A percentile compares a stretch with the other conserved stretches of the same genome.
Conservation (phyloP, 1,140 invertebrate species). For the Lepidurus apus region DNA sequence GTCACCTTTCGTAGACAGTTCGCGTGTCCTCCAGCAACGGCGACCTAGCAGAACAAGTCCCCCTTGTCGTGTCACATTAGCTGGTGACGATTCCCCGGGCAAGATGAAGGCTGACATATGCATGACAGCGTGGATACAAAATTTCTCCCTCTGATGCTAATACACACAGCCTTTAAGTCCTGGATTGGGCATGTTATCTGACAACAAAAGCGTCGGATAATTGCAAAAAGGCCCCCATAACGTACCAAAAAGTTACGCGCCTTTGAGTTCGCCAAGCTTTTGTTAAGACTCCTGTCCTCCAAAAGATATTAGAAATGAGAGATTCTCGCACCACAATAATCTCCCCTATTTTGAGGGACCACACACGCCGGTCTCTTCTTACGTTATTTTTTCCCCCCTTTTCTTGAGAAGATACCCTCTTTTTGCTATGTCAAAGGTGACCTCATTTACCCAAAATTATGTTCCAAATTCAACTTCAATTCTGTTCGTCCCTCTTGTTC, state of each 20-base stretch:
- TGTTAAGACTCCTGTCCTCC: too few relatives aligned
- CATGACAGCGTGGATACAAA: conserved; percentile 4
- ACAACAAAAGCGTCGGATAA: not conserved
- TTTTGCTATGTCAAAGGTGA: not conserved
- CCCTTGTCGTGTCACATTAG: conserved; percentile 14
- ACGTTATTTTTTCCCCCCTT: not conserved
- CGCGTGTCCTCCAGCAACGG: not conserved
- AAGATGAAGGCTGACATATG: conserved; percentile 15
- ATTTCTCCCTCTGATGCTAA: not conserved
- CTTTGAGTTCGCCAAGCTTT: too few relatives aligned
- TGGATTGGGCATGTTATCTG: conserved; percentile 10
- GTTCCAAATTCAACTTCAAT: not conserved
- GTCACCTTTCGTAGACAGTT: not conserved
- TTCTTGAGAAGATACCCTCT: not conserved
- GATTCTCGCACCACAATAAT: too few relatives aligned
- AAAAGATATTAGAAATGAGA: too few relatives aligned
- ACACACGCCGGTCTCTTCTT: not conserved
- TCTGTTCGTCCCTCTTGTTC: not conserved
- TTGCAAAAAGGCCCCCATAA: not conserved
- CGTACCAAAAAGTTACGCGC: too few relatives aligned
- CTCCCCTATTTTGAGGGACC: not conserved
- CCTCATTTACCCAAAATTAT: not conserved
- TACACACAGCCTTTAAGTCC: not conserved
- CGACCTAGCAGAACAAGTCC: conserved; percentile 12
- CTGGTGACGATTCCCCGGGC: conserved; percentile 6